Base-by-base conservation (phyloP, 2,797 vertebrate genomes). In the Sebastes trivittatus region DNA sequence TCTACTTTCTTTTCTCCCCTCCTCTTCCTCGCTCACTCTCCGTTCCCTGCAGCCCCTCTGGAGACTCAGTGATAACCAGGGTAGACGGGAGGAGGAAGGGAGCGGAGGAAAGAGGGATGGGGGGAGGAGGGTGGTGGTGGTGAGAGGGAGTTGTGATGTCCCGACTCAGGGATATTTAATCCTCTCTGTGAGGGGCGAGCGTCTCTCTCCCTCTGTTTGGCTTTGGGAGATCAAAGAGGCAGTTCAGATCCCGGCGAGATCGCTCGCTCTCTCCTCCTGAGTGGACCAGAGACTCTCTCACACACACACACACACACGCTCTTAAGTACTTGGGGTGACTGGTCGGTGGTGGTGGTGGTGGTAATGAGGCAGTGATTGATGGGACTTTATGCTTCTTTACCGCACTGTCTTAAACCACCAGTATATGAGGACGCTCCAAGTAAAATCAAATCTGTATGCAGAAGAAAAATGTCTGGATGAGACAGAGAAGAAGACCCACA, bases 161-260 rank as follows among this genome's bases (percentile, higher is more conserved):
- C 94, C 92, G 93, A 95, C 94, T 95, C 93, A 95, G 94, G 93
- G 94, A 95, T 95, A 95, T 95, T 94, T 93, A 94, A 95, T 95
- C 95, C 93, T 93, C 93, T 93, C 93, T 88, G 92, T 87, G 92
- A 94, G 94, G 91, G 92, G 92, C 81, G 78, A 92, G 89, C 89
- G 89, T 93, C 91, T 94, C 90, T 90, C 85, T 91, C 89, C 83
- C 88, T 87, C 85, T 93, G 93, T 95, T 95, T 95, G 91, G 92
- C 87, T 95, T 94, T 82, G 81, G 85, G 70, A 92, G 96, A 98
- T 97, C 97, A 98, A 98, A 97, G 96, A 94, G 93, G 94, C 97
- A 96, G 96, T 96, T 94, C 95, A 97, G 97, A 97, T 97, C 97
- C 96, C 95, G 97, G 95, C 93, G 95, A 96, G 97, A 97, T 97